Evolutionary conservation across 2,888 invertebrate species (phyloP).

Genomic region (Meliscaeva auricollis): DNA sequence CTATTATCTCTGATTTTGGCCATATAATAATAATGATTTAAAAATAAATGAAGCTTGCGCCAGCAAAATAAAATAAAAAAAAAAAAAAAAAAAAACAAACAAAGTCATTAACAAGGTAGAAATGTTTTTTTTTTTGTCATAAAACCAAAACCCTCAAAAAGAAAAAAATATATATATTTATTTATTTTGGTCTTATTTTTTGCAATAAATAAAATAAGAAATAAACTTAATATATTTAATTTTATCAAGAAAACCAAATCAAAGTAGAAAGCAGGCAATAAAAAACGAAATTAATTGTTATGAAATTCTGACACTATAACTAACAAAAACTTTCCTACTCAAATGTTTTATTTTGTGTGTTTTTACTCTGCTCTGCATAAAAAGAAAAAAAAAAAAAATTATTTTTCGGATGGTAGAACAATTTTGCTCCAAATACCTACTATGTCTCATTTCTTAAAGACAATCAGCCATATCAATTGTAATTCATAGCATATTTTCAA

Average conservation of each 20-base stretch:
- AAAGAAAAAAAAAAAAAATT: slow-evolving; percentile 2
- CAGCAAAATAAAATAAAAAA: slow-evolving; percentile 9
- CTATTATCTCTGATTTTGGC: slow-evolving; percentile 28
- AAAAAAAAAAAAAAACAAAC: slow-evolving; percentile 34
- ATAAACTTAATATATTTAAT: neutral
- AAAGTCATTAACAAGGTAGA: slow-evolving; percentile 54
- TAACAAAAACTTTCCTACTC: neutral
- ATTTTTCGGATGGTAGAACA: neutral
- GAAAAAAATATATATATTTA: slow-evolving; percentile 4
- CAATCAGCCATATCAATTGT: slow-evolving; percentile 64
- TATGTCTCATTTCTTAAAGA: slow-evolving; percentile 51
- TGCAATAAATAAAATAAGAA: neutral
- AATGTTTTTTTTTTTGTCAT: slow-evolving; percentile 17
- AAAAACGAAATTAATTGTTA: slow-evolving; percentile 54
- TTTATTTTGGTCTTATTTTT: no score
- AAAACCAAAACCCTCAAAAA: slow-evolving; percentile 16
- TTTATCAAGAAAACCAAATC: slow-evolving; percentile 47
- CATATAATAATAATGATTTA: slow-evolving; percentile 52
- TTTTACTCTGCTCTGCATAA: neutral
- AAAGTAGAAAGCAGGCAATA: slow-evolving; percentile 45
- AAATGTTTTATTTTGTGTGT: neutral
- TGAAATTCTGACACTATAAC: slow-evolving; percentile 30
- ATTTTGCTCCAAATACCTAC: slow-evolving; percentile 51
- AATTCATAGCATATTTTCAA: slow-evolving; percentile 47
- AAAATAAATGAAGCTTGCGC: slow-evolving; percentile 41